These are phyloP conservation scores for Beris morrisii DNA, from an alignment of 2,888 invertebrate genomes.

Conservation along the genomic window DNA sequence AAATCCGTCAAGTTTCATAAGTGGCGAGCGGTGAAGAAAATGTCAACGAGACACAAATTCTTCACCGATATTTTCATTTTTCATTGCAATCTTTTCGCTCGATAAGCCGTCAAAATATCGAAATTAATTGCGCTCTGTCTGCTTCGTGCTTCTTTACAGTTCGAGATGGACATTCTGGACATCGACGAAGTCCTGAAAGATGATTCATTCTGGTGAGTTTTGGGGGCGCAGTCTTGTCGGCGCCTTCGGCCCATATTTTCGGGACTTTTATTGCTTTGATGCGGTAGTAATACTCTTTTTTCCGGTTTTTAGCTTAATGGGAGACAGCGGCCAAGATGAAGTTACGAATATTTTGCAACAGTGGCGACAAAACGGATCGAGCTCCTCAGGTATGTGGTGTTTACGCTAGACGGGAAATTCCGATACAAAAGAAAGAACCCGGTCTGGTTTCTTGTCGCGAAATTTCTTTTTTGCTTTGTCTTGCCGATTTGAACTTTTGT, in stretches of 20 bases:
- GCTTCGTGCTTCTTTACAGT: too few relatives aligned
- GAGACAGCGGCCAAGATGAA: conserved; percentile 53
- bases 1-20: conserved; percentile 24
- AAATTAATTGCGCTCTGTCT: too few relatives aligned
- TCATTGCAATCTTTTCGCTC: not conserved
- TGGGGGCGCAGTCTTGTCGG: not conserved
- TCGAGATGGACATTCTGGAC: conserved; percentile 53
- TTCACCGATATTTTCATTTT: not conserved
- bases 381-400: conserved; percentile 15
- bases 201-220: conserved; percentile 55
- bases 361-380: conserved; percentile 44
- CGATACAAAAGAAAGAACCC: too few relatives aligned
- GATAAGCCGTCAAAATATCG: too few relatives aligned
- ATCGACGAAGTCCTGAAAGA: conserved; percentile 55
- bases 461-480: too few relatives aligned
- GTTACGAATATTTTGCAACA: conserved; percentile 55
- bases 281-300: not conserved
- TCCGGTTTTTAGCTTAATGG: conserved; percentile 48
- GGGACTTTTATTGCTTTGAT: not conserved
- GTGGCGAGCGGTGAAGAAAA: not conserved
- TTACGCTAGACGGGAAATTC: too few relatives aligned
- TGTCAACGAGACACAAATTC: conserved; percentile 20
- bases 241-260: not conserved
- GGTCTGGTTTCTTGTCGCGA: too few relatives aligned
- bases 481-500: too few relatives aligned